Conservation (phyloP, 2,888 invertebrate species). For the Syrphus vitripennis region DNA sequence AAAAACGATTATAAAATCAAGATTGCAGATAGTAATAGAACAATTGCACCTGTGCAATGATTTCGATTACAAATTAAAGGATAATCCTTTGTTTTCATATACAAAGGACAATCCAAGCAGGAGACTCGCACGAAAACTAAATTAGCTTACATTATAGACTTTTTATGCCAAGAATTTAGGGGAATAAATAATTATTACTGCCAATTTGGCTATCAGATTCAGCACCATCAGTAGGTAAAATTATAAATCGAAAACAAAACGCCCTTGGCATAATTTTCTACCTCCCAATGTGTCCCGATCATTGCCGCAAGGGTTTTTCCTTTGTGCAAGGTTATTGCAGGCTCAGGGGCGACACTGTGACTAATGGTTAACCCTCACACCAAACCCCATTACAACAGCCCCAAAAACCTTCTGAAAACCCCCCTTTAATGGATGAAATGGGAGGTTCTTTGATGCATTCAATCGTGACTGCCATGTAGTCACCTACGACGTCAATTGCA, state of each 20-base stretch:
- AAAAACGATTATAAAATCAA: neutral
- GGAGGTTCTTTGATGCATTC: conserved; percentile 4
- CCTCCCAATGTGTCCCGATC: neutral
- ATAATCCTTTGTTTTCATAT: too few species aligned
- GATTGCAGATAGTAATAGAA: too few species aligned
- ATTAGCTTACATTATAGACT: neutral
- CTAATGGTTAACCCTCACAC: neutral
- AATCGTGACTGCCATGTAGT: conserved; percentile 53
- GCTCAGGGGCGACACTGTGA: neutral
- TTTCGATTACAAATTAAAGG: too few species aligned
- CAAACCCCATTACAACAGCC: neutral
- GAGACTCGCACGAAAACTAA: neutral
- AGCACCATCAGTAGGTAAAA: neutral
- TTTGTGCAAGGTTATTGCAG: neutral
- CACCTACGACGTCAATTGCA: neutral
- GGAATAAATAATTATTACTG: neutral
- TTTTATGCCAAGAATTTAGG: neutral
- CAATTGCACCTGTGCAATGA: too few species aligned
- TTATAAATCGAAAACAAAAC: conserved; percentile 13
- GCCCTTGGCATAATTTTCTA: conserved; percentile 44
- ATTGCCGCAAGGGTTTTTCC: neutral
- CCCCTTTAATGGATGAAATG: neutral
- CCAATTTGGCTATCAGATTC: neutral
- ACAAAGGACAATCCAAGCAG: neutral
- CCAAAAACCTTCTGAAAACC: neutral